Evolutionary conservation across 2,888 invertebrate species (phyloP).

Genomic region (Xestia rhomboidea): DNA sequence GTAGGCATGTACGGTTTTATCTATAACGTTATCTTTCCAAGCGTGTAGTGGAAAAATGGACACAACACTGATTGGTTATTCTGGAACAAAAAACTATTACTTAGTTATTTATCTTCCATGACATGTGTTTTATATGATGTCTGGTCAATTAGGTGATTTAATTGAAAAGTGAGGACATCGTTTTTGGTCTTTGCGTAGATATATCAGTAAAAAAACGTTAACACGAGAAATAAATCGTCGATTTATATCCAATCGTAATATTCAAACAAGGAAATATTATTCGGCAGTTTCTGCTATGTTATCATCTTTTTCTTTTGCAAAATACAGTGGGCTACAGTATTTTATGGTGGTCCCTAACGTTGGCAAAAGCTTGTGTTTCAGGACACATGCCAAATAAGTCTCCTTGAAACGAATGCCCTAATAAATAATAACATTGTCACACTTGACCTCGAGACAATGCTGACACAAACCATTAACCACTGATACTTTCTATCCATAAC

Average conservation of each 20-base stretch:
- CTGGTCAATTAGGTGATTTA: not conserved
- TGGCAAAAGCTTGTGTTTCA: slow-evolving; percentile 22
- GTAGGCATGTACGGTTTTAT: slow-evolving; percentile 26
- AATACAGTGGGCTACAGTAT: not conserved
- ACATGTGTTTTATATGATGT: not conserved
- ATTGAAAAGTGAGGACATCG: not conserved
- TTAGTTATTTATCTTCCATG: slow-evolving; percentile 6
- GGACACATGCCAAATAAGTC: slow-evolving; percentile 28
- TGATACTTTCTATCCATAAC: slow-evolving; percentile 27
- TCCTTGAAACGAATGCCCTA: slow-evolving; percentile 34
- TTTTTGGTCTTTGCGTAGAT: not conserved
- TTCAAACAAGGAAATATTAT: not conserved
- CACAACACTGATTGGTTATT: slow-evolving; percentile 20
- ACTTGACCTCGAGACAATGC: slow-evolving; percentile 20
- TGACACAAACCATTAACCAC: slow-evolving; percentile 27
- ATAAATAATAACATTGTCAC: slow-evolving; percentile 42
- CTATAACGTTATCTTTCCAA: slow-evolving; percentile 38
- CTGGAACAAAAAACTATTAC: slow-evolving; percentile 13
- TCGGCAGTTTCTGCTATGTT: not conserved
- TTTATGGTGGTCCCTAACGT: not conserved
- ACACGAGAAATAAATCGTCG: not conserved
- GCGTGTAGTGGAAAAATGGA: slow-evolving; percentile 23
- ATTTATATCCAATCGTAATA: not conserved
- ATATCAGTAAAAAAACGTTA: not conserved
- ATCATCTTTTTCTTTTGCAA: not conserved